These are phyloP conservation scores for Pseudopleuronectes americanus DNA, from an alignment of 2,797 vertebrate species.

Conservation along the genomic window DNA sequence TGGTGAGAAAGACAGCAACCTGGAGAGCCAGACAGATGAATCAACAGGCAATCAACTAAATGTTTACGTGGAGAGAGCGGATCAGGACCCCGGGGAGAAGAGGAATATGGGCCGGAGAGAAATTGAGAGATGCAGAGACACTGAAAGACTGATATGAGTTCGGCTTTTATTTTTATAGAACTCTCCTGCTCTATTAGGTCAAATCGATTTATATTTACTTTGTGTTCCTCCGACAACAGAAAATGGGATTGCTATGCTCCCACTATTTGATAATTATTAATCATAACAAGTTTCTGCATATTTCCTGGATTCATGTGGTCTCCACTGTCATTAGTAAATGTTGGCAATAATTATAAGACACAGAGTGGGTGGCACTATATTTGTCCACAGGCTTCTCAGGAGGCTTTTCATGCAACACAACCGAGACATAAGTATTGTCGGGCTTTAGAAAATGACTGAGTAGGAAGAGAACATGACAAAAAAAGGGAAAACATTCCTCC, in stretches of 20 bases:
- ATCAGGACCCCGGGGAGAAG: slow-evolving; percentile 24
- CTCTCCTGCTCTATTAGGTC: slow-evolving; percentile 9
- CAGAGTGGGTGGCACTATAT: too few relatives aligned
- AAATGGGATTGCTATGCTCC: not conserved
- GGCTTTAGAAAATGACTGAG: too few relatives aligned
- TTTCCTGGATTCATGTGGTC: too few relatives aligned
- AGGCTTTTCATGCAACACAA: too few relatives aligned
- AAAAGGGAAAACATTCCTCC: too few relatives aligned
- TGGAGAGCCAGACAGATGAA: slow-evolving; percentile 34
- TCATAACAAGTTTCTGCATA: too few relatives aligned
- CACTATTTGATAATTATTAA: too few relatives aligned
- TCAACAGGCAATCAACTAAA: slow-evolving; percentile 34
- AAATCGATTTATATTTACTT: not conserved
- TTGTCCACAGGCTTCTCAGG: too few relatives aligned
- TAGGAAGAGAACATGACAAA: too few relatives aligned
- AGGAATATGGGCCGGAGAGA: not conserved
- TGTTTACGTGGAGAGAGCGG: slow-evolving; percentile 26
- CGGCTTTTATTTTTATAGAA: not conserved
- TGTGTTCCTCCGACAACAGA: not conserved
- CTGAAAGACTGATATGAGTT: not conserved
- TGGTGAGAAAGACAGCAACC: slow-evolving; percentile 27
- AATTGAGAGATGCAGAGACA: not conserved
- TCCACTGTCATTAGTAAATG: too few relatives aligned
- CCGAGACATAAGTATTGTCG: too few relatives aligned
- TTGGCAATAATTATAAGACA: too few relatives aligned